Evolutionary conservation across 2,888 invertebrate genomes (phyloP), one percentile per base, ranked within the genome.

Genomic region (Drosophila formosana): DNA sequence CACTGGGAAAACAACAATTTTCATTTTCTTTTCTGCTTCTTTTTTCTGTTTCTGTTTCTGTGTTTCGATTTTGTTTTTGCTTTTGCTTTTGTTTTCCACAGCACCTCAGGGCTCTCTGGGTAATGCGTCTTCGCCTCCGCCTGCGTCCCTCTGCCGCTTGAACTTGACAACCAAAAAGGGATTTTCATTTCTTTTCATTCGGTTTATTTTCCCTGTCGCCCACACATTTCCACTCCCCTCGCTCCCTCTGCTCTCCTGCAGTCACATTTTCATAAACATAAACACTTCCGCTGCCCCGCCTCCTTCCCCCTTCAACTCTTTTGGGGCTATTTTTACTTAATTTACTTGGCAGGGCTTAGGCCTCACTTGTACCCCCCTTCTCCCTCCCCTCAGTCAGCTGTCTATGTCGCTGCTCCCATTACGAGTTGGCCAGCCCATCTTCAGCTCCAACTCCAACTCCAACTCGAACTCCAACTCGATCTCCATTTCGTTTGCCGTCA

Each of bases 91-190:
- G 49, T 64, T 50, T 57, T 34, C 34, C 34, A 13, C 37, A 11
- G 45, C 11, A 76, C 76, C 61, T 34, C 46, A 34, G 76, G 73
- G 65, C 61, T 46, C 39, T 72, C 9, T 28, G 37, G 25, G 37
- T 58, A 41, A 64, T 71, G 23, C 58, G 3, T 41, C 65, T 34
- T 39, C 30, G n/a, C 9, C 30, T 1, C n/a, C 13, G 41, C 9
- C 13, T 0, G n/a, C 13, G 41, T 7, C 13, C 65, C 45, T 62
- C 56, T 58, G 60, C 47, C 55, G 70, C 34, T 77, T 85, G 84
- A 85, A 85, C 84, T 85, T 85, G 84, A 88, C 89, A 85, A 79
- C 81, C 84, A 74, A 72, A 74, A 85, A 75, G 81, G 76, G 87
- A 86, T 88, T 84, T 83, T 75, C 75, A 52, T 82, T 74, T 68